These are phyloP conservation scores for Phenacoccus solenopsis DNA, from an alignment of 1,140 invertebrate species.

Conservation along the genomic window DNA sequence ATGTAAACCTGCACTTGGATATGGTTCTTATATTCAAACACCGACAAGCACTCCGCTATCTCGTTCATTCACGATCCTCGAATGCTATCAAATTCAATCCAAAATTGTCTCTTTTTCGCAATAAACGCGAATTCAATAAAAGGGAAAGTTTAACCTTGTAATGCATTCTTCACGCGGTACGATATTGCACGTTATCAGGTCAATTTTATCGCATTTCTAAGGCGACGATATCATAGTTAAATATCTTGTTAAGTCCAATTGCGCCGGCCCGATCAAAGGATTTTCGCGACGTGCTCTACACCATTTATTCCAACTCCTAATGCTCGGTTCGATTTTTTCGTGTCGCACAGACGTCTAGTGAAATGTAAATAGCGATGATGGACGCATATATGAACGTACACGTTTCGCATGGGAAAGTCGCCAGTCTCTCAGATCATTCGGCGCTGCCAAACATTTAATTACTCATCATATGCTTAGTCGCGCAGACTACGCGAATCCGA, in stretches of 20 bases:
- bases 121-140: neutral
- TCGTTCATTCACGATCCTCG: too few relatives aligned
- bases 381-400: neutral
- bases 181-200: conserved; percentile 1
- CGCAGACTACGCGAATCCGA: neutral
- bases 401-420: neutral
- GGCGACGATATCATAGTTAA: too few relatives aligned
- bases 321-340: neutral
- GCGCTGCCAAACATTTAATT: neutral
- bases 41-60: too few relatives aligned
- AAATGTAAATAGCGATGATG: neutral
- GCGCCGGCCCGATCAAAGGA: neutral
- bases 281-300: too few relatives aligned
- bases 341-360: neutral
- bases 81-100: neutral
- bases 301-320: too few relatives aligned
- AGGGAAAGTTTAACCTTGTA: neutral
- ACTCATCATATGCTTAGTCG: too few relatives aligned
- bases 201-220: neutral
- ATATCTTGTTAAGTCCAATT: too few relatives aligned
- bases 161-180: neutral
- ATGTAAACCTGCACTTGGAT: too few relatives aligned
- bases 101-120: neutral
- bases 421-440: neutral
- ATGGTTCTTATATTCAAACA: too few relatives aligned